Conservation (phyloP, 2,797 vertebrate species). For the Natrix natrix region DNA sequence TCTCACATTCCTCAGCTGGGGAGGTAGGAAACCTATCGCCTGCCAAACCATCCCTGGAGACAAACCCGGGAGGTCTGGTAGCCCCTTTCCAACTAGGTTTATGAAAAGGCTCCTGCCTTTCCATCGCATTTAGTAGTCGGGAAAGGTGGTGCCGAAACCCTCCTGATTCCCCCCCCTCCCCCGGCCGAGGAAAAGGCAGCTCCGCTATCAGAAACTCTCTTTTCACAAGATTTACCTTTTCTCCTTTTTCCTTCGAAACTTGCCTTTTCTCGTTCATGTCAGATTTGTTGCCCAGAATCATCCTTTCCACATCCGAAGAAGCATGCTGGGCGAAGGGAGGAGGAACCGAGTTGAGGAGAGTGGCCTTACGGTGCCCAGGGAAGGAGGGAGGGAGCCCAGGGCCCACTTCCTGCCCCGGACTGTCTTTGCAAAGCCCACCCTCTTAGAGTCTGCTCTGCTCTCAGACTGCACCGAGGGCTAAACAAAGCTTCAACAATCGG, state of each 20-base stretch:
- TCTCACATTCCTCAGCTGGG: background rate
- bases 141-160: background rate
- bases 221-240: conserved; percentile 81
- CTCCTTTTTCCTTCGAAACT: conserved; percentile 97
- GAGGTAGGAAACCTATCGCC: background rate
- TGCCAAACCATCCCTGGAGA: background rate
- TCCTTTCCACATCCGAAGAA: conserved; percentile 96
- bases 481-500: background rate
- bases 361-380: background rate
- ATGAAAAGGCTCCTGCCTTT: background rate
- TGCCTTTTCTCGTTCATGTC: conserved; percentile 98
- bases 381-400: background rate
- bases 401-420: background rate
- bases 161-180: background rate
- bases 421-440: background rate
- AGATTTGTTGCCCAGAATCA: conserved; percentile 98
- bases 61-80: background rate
- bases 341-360: conserved; percentile 25
- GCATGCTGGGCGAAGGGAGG: conserved; percentile 80
- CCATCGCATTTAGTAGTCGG: background rate
- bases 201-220: background rate
- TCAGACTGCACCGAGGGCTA: background rate
- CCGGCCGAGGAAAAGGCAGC: too few relatives aligned
- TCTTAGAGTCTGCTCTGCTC: background rate
- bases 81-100: background rate